phyloP scores from a whole-genome alignment of 2,888 invertebrate genomes.

The Monochamus alternatus region DNA sequence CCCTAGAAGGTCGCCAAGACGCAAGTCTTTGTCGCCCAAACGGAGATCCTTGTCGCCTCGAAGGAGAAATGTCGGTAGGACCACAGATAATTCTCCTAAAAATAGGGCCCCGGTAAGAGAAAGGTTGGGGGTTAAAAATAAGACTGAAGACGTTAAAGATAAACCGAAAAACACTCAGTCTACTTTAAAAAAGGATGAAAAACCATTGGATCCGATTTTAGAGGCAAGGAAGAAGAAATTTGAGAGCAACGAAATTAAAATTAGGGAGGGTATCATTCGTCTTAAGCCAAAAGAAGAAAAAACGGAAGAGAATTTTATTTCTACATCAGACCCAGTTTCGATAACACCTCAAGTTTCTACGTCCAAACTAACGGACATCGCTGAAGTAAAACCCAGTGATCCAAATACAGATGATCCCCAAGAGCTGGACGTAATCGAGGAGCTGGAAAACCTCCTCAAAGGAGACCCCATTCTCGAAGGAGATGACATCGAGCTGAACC shows the following conservation, averaged over 20 bases:
- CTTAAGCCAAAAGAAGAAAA: constrained; percentile 64
- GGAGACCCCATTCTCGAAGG: constrained; percentile 57
- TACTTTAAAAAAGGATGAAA: constrained; percentile 47
- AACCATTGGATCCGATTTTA: constrained; percentile 69
- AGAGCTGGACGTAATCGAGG: constrained; percentile 53
- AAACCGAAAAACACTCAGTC: constrained; percentile 34
- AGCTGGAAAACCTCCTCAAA: constrained; percentile 50
- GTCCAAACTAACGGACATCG: neutral
- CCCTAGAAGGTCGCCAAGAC: constrained; percentile 52
- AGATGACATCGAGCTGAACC: constrained; percentile 60
- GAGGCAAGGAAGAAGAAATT: constrained; percentile 74
- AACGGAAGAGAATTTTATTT: constrained; percentile 42
- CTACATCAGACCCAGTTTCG: constrained; percentile 34
- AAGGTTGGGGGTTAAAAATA: constrained; percentile 58
- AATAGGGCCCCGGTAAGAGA: constrained; percentile 55
- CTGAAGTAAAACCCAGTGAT: constrained; percentile 31
- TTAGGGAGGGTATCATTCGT: constrained; percentile 72
- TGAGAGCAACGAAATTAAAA: constrained; percentile 71
- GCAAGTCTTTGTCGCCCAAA: constrained; percentile 59
- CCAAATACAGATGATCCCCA: constrained; percentile 22
- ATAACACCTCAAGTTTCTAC: constrained; percentile 15
- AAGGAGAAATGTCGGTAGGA: constrained; percentile 32
- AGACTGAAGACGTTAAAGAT: constrained; percentile 47
- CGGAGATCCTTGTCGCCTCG: constrained; percentile 50
- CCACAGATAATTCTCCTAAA: constrained; percentile 27